phyloP scores from a whole-genome alignment of 1,140 invertebrate species.

The Octopus sinensis region DNA sequence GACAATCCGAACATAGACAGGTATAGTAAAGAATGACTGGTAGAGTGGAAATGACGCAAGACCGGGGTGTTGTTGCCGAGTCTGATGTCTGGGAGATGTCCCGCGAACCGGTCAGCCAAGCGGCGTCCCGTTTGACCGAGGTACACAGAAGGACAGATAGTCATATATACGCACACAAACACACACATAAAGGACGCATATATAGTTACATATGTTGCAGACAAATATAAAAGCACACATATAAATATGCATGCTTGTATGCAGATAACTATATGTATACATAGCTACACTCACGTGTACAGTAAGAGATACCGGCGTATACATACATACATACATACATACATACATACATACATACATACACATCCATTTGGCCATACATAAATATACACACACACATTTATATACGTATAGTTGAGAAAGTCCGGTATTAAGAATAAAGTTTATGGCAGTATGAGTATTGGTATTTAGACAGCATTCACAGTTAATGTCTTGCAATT shows the following conservation, averaged over 20 bases:
- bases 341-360: background rate
- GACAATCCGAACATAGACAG: too few species aligned
- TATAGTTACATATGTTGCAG: background rate
- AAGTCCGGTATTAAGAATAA: too few species aligned
- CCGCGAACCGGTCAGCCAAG: too few species aligned
- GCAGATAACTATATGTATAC: background rate
- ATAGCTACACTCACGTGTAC: background rate
- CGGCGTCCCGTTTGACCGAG: background rate
- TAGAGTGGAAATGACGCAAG: too few species aligned
- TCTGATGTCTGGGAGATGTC: too few species aligned
- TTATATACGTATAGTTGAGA: background rate
- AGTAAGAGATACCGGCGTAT: background rate
- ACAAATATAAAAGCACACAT: background rate
- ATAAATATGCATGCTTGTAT: background rate
- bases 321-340: background rate
- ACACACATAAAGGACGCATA: background rate
- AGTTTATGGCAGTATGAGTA: too few species aligned
- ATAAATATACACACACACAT: background rate
- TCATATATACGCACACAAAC: background rate
- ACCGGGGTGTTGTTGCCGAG: too few species aligned
- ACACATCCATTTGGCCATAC: background rate
- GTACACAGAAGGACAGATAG: background rate
- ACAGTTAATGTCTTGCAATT: too few species aligned
- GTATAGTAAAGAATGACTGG: too few species aligned
- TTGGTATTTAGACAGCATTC: too few species aligned